Conservation (phyloP, 2,113 vertebrate genomes). For the Lagopus leucura region DNA sequence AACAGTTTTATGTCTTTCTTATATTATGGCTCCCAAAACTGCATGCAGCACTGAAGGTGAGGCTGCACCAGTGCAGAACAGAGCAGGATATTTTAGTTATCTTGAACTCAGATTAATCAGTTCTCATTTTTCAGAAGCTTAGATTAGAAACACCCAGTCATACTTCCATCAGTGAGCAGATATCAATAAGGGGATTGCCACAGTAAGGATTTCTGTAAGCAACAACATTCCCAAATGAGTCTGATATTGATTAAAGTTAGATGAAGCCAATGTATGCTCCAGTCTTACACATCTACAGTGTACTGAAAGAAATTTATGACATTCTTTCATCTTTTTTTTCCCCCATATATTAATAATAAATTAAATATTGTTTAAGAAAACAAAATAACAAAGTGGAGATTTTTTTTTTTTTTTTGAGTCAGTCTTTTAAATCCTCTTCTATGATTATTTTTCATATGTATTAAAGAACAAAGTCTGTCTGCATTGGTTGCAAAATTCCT, state of each 20-base stretch:
- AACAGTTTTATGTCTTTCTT: background rate
- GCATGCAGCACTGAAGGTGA: background rate
- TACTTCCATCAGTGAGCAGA: background rate
- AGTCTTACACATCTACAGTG: background rate
- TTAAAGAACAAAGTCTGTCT: conserved; percentile 16
- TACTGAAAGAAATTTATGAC: background rate
- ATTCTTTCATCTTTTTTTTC: background rate
- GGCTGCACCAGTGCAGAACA: background rate
- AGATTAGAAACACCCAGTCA: background rate
- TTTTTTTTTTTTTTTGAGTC: background rate
- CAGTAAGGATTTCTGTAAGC: background rate
- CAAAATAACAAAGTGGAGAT: background rate
- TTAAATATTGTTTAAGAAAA: conserved; percentile 35
- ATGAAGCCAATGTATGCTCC: background rate
- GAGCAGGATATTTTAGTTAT: accelerated
- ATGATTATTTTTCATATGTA: background rate
- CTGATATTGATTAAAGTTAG: background rate
- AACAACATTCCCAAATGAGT: background rate
- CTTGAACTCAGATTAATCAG: background rate
- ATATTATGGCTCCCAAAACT: background rate
- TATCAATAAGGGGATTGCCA: background rate
- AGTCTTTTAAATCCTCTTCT: conserved; percentile 39
- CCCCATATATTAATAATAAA: conserved; percentile 55
- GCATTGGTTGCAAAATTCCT: conserved; percentile 28
- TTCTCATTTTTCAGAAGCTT: background rate